Conservation (phyloP, 2,113 vertebrate species). For the Zingel zingel region DNA sequence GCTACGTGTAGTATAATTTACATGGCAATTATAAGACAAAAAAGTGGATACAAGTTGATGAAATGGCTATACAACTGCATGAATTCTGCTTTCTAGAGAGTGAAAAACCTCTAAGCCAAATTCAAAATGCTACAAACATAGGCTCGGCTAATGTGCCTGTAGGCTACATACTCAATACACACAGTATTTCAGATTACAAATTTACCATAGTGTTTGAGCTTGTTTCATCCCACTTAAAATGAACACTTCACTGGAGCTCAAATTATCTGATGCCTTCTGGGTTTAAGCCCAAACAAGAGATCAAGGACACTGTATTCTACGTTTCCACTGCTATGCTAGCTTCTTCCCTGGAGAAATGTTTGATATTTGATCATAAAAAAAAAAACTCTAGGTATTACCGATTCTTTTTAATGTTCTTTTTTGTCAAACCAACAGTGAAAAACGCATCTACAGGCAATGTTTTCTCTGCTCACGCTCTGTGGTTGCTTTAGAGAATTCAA, state of each 20-base stretch:
- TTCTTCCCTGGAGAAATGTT: constrained; percentile 46
- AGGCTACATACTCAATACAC: constrained; percentile 26
- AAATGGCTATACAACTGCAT: neutral
- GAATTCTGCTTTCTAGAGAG: constrained; percentile 16
- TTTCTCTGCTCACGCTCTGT: constrained; percentile 27
- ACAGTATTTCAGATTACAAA: constrained; percentile 35
- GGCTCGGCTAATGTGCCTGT: constrained; percentile 9
- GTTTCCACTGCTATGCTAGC: constrained; percentile 24
- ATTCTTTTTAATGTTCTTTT: constrained; percentile 66
- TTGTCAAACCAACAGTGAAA: constrained; percentile 53
- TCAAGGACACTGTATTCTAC: constrained; percentile 43
- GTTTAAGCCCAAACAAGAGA: constrained; percentile 66
- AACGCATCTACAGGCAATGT: constrained; percentile 55
- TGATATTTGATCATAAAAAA: constrained; percentile 61
- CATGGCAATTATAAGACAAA: neutral
- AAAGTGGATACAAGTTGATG: neutral
- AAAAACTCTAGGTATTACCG: constrained; percentile 44
- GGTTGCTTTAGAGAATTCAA: constrained; percentile 49
- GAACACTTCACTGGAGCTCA: constrained; percentile 38
- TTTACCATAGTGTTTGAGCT: constrained; percentile 19
- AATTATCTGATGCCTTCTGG: constrained; percentile 60
- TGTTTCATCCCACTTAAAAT: constrained; percentile 43
- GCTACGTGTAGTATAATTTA: neutral
- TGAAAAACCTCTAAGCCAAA: neutral
- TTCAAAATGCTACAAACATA: neutral